Percentiles rank a stretch among this genome's conserved stretches.
Conservation (phyloP, 2,888 invertebrate genomes). For the Standfussiana lucernea region DNA sequence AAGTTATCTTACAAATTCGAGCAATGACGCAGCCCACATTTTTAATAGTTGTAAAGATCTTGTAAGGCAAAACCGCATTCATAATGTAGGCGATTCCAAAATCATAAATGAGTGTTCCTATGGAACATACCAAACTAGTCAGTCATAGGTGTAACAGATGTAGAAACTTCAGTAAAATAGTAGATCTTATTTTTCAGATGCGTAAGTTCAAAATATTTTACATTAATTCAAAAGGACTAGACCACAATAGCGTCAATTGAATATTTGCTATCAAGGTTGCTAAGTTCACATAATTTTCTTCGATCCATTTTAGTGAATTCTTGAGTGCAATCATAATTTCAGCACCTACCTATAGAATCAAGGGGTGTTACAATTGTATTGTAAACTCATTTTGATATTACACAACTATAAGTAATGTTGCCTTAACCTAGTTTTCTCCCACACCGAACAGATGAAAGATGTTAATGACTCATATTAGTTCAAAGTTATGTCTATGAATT, state of each 20-base stretch:
- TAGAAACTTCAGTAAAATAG: neutral
- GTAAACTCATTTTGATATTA: slow-evolving; percentile 8
- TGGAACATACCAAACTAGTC: neutral
- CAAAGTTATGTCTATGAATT: neutral
- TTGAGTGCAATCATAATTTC: slow-evolving; percentile 18
- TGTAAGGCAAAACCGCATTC: slow-evolving; percentile 22
- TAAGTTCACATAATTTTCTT: slow-evolving; percentile 33
- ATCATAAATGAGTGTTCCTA: neutral
- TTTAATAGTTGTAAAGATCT: slow-evolving; percentile 14
- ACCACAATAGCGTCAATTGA: neutral
- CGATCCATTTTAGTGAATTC: slow-evolving; percentile 14
- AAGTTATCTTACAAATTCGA: slow-evolving; percentile 40
- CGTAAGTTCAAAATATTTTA: neutral
- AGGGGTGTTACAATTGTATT: slow-evolving; percentile 25
- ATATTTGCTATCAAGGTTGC: slow-evolving; percentile 14
- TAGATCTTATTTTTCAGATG: neutral
- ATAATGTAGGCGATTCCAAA: slow-evolving; percentile 18
- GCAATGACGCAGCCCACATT: slow-evolving; percentile 28
- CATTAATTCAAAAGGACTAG: neutral
- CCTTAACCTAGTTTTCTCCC: neutral
- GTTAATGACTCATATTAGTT: neutral
- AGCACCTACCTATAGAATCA: neutral
- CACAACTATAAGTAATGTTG: neutral
- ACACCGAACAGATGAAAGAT: neutral
- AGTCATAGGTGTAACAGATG: neutral